Evolutionary conservation across 2,888 invertebrate genomes (phyloP).

Genomic region (Gasteruption jaculator): DNA sequence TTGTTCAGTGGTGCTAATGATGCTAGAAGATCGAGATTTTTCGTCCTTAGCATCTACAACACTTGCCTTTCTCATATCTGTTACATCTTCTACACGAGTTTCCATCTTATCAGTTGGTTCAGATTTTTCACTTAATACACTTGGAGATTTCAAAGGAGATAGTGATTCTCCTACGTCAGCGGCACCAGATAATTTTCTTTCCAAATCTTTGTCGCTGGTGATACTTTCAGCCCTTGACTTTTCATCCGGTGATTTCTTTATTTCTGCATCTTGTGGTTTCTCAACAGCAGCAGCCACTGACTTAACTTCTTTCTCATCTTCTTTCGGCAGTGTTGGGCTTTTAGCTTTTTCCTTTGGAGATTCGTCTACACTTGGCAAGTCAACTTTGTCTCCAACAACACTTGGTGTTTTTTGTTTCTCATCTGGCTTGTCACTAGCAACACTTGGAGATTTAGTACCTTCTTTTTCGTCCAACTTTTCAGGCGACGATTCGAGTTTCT

Average conservation of each 20-base stretch:
- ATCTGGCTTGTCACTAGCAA: slow-evolving; percentile 24
- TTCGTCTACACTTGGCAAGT: no score
- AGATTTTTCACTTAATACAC: slow-evolving; percentile 5
- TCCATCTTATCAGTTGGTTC: no score
- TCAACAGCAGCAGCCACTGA: no score
- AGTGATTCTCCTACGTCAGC: slow-evolving; percentile 11
- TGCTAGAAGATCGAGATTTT: slow-evolving; percentile 9
- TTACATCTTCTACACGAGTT: no score
- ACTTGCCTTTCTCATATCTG: background rate
- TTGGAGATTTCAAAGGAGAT: slow-evolving; percentile 14
- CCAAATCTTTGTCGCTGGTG: slow-evolving; percentile 6
- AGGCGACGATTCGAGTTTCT: slow-evolving; percentile 24
- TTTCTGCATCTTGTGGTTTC: slow-evolving; percentile 10
- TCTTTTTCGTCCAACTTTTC: slow-evolving; percentile 22
- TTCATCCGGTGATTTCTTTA: no score
- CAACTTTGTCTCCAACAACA: no score
- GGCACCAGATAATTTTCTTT: slow-evolving; percentile 5
- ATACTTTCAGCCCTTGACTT: slow-evolving; percentile 3
- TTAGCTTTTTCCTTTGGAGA: no score
- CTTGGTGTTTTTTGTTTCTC: no score
- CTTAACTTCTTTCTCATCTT: no score
- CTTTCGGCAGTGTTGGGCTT: no score
- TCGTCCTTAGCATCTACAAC: background rate
- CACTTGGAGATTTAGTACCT: slow-evolving; percentile 26
- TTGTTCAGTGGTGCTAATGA: slow-evolving; percentile 9